Base-by-base conservation (phyloP, 2,113 vertebrate genomes). In the Gallinago jamesoni region DNA sequence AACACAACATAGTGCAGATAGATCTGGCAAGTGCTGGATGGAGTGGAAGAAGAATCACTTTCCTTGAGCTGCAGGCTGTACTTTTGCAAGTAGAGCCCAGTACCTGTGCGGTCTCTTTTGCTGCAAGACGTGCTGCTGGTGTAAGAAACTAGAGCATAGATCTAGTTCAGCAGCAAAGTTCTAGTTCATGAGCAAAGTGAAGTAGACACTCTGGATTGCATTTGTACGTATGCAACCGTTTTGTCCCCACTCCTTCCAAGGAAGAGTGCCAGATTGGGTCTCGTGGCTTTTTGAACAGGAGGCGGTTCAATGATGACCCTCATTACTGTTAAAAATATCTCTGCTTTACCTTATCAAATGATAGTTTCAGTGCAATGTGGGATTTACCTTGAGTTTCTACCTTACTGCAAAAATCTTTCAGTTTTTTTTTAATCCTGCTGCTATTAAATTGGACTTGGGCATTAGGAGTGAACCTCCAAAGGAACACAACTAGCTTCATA, bases 391-490 rank as follows among this genome's bases (percentile, higher is more conserved):
- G 18, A 57, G 62, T 87, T 73, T 48, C 35, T 39, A 8, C 10
- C 21, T 43, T 55, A 22, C 68, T 93, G 39, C 19, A 91, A 67
- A 45, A 80, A 67, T 64, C 45, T 56, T 57, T 30, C 39, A 30
- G 33, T 20, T 47, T 50, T 87, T 60, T 76, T 78, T 81, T 56
- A 56, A 17, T 77, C 27, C 60, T 87, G 82, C 96, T 96, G 93
- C 95, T 97, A 72, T 2, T 52, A 78, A 74, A 22, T 45, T 53
- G 57, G 87, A 87, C 30, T 28, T 17, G 78, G 73, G 48, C 87
- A 79, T 87, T 90, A 84, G 84, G 62, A 89, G 50, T 35, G 22
- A 87, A 41, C 74, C 64, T 95, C 69, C 59, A 14, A 56, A 45
- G 47, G 52, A 89, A 56, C 43, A 35, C 9, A 30, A 62, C 20